A percentile compares a stretch with the other conserved stretches of the same genome.
phyloP scores from a whole-genome alignment of 2,888 invertebrate species.

The Scrobipalpa costella region DNA sequence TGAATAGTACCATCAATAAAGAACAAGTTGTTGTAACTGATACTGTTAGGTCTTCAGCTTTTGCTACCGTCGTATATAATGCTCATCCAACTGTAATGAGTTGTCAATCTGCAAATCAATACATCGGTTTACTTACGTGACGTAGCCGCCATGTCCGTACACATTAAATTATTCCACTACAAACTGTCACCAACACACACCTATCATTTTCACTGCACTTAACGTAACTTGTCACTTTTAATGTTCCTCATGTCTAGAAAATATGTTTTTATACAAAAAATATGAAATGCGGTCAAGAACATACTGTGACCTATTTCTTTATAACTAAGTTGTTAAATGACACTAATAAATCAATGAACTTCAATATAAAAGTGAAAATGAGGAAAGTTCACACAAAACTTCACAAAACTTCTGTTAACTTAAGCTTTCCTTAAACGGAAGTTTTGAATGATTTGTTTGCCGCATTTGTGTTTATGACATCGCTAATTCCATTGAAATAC shows the following conservation, averaged over 20 bases:
- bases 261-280: neutral
- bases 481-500: neutral
- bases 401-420: neutral
- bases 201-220: constrained; percentile 28
- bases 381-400: neutral
- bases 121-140: constrained; percentile 12
- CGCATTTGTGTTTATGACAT: neutral
- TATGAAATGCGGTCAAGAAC: neutral
- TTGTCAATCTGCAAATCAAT: constrained; percentile 8
- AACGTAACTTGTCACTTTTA: constrained; percentile 11
- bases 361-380: neutral
- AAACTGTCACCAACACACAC: neutral
- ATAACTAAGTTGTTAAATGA: neutral
- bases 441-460: neutral
- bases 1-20: no score
- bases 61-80: no score
- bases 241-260: neutral
- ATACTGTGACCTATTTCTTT: neutral
- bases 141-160: constrained; percentile 8
- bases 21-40: no score
- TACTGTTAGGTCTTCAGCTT: no score
- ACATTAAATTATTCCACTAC: constrained; percentile 9
- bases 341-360: constrained; percentile 1
- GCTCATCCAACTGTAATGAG: neutral
- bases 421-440: neutral